A percentile compares a stretch with the other conserved stretches of the same genome.
Evolutionary conservation across 2,888 invertebrate genomes (phyloP).

Genomic region (Clepsis dumicolana): DNA sequence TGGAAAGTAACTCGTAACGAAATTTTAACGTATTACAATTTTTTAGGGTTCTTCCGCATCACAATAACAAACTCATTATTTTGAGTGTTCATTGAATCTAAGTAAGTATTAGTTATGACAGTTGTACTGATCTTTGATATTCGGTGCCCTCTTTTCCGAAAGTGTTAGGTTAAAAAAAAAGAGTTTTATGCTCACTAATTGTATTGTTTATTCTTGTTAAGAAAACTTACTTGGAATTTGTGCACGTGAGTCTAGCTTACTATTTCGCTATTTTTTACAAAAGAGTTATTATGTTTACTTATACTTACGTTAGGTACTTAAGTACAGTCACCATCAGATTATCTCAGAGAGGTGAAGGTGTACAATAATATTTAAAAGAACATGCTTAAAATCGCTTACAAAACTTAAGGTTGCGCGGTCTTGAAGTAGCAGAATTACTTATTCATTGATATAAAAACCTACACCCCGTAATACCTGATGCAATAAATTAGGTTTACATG

Average conservation of each 20-base stretch:
- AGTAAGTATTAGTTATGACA: too few relatives aligned
- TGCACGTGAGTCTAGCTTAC: background rate
- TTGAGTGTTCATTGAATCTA: background rate
- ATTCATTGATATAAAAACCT: background rate
- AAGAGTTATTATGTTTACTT: too few relatives aligned
- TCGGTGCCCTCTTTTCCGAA: constrained; percentile 1
- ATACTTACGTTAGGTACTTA: too few relatives aligned
- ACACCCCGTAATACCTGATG: background rate
- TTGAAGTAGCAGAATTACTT: background rate
- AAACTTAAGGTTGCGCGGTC: too few relatives aligned
- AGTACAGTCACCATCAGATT: background rate
- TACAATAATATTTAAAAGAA: background rate
- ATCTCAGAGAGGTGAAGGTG: background rate
- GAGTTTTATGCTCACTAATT: too few relatives aligned
- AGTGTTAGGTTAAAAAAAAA: background rate
- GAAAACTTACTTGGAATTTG: background rate
- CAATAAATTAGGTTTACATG: background rate
- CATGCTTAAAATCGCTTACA: background rate
- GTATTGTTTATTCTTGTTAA: too few relatives aligned
- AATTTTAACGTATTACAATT: background rate
- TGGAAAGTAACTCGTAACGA: background rate
- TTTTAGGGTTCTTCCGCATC: background rate
- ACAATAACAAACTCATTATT: background rate
- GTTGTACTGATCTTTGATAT: background rate
- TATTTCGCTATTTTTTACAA: background rate